Base-by-base conservation (phyloP, 35 echinoderm and acorn worm genomes). In the Strongylocentrotus purpuratus region DNA sequence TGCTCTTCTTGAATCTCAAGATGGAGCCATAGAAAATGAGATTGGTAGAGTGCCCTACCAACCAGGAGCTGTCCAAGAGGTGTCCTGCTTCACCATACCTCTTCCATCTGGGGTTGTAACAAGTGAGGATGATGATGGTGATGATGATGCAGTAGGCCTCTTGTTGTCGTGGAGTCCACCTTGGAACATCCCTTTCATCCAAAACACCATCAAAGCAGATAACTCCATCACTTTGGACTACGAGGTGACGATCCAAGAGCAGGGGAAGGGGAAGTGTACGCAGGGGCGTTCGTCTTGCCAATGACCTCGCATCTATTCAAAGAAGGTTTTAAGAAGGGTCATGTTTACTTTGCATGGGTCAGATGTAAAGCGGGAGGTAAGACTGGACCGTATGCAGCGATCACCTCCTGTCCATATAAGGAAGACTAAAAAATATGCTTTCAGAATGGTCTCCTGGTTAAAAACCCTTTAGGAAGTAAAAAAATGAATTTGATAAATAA, bases 171-270 rank as follows among this genome's bases (percentile, higher is more conserved):
- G 97, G 97, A 48, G 95, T 46, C 95, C 18, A 61, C 98, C 98
- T 5, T 98, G 97, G 98, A 99, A 99, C 90, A 25, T 94, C 28
- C 45, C 48, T 32, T 46, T 18, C 91, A 93, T 93, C 31, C 91
- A 93, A 2, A 5, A 93, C 18, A 47, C 2, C 5, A 32, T n/a
- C 1, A 47, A 93, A 46, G 47, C 4, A 22, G 31, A 58, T 46
- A 17, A 93, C 31, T 7, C 45, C 45, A 89, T n/a, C 20, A 45
- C 4, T 45, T 33, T 45, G 87, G 46, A 92, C n/a, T 99, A 96
- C 95, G 98, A 99, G 91, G 94, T 98, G 5, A 98, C 95, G 98
- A 95, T 98, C 46, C 97, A 98, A 85, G 95, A 94, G 33, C 18
- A 55, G 59, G 96, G 88, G 14, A 15, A 45, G 20, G 65, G 78